Conservation (phyloP, 2,113 vertebrate genomes). For the Cebidichthys violaceus region DNA sequence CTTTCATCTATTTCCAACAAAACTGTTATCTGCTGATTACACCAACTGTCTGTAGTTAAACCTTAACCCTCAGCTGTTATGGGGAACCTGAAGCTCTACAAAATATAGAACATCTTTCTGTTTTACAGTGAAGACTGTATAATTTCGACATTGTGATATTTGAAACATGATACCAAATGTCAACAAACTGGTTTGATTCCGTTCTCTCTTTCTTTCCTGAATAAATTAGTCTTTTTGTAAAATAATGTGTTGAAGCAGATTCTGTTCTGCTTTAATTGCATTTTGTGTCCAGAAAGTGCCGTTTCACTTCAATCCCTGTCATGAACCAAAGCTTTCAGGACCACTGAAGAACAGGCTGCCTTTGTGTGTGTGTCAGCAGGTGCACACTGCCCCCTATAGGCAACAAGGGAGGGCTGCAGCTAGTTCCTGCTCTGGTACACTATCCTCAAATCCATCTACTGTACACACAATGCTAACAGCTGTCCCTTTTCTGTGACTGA, state of each 20-base stretch:
- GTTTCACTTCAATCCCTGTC: slow-evolving; percentile 1
- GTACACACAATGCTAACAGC: background rate
- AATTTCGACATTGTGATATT: slow-evolving; percentile 20
- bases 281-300: slow-evolving; percentile 13
- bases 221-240: slow-evolving; percentile 16
- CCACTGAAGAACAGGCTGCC: background rate
- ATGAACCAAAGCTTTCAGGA: background rate
- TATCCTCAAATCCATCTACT: too few species aligned
- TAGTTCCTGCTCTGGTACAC: background rate
- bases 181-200: slow-evolving; percentile 17
- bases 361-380: background rate
- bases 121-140: background rate
- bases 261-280: slow-evolving; percentile 28
- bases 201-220: background rate
- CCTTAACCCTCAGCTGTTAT: background rate
- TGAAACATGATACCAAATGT: slow-evolving; percentile 10
- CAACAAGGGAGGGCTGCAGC: slow-evolving; percentile 6
- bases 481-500: background rate
- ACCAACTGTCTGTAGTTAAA: background rate
- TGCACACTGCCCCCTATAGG: slow-evolving; percentile 56
- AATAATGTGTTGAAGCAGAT: slow-evolving; percentile 31
- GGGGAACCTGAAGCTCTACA: background rate
- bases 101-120: background rate
- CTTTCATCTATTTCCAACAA: background rate
- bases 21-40: background rate